Conservation (phyloP, 2,888 invertebrate genomes). For the Drosophila cracens region DNA sequence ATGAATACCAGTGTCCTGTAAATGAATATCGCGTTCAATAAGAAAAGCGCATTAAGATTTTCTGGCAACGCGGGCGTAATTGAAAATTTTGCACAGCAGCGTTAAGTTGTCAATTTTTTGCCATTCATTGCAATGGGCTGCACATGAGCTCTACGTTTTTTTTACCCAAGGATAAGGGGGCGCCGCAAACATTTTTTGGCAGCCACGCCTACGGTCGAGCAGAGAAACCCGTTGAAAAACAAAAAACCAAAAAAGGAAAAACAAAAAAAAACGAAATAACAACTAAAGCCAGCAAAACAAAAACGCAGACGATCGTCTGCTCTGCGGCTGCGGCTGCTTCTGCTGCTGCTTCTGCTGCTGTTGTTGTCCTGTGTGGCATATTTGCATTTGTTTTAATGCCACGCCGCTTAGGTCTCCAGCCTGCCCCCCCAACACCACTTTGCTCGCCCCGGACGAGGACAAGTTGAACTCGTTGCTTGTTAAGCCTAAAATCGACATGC, state of each 20-base stretch:
- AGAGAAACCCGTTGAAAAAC: constrained; percentile 1
- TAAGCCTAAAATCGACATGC: constrained; percentile 78
- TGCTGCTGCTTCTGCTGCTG: constrained; percentile 33
- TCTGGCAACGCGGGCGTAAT: constrained; percentile 30
- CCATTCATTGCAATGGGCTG: constrained; percentile 31
- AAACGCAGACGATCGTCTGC: constrained; percentile 56
- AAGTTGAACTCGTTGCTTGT: constrained; percentile 66
- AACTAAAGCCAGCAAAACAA: constrained; percentile 43
- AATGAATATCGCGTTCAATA: constrained; percentile 42
- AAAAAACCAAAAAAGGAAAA: constrained; percentile 1
- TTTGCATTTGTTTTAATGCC: constrained; percentile 74
- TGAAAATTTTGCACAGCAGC: constrained; percentile 40
- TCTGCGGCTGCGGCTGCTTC: background rate
- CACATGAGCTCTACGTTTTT: constrained; percentile 41
- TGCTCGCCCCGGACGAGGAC: constrained; percentile 21
- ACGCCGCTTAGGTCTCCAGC: constrained; percentile 51
- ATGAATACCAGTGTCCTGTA: constrained; percentile 34
- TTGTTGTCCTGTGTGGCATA: constrained; percentile 59
- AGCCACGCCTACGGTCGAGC: constrained; percentile 35
- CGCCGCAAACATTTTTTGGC: constrained; percentile 46
- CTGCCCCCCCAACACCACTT: background rate
- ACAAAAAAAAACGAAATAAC: constrained; percentile 3
- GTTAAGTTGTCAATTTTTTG: constrained; percentile 39
- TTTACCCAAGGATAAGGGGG: constrained; percentile 3
- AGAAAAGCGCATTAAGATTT: constrained; percentile 53